Conservation (phyloP, 2,888 invertebrate genomes). For the Tenthredo mesomela region DNA sequence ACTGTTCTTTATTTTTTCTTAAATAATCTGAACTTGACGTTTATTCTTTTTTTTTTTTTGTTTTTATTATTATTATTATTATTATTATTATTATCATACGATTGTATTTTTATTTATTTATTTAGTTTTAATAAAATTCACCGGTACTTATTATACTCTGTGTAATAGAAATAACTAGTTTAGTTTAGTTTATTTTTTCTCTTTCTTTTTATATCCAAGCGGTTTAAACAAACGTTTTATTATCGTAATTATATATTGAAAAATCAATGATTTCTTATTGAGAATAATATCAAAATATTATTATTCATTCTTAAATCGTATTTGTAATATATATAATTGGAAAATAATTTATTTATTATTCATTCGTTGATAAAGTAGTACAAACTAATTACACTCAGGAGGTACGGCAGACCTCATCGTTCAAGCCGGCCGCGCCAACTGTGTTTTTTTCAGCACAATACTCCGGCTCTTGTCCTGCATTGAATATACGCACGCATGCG, state of each 20-base stretch:
- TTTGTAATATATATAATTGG: too few relatives aligned
- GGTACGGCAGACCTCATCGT: constrained; percentile 52
- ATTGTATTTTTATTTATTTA: constrained; percentile 3
- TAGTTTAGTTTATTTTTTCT: background rate
- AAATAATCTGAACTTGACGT: background rate
- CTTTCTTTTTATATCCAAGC: background rate
- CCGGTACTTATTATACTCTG: background rate
- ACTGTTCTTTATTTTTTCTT: background rate
- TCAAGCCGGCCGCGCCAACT: constrained; percentile 55
- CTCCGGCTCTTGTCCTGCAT: constrained; percentile 52
- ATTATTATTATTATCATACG: background rate
- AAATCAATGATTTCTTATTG: background rate
- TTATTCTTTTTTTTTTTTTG: background rate
- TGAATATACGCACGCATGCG: constrained; percentile 58
- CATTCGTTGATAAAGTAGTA: background rate
- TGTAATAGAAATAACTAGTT: background rate
- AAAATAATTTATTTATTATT: too few relatives aligned
- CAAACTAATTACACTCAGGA: constrained; percentile 48
- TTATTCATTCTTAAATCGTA: background rate
- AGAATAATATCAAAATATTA: too few relatives aligned
- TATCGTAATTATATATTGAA: background rate
- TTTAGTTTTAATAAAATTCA: background rate
- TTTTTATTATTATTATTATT: background rate
- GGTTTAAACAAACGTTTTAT: background rate
- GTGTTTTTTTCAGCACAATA: constrained; percentile 52